Percentiles rank a stretch among this genome's conserved stretches.
Evolutionary conservation across 1,140 invertebrate genomes (phyloP).

Genomic region (Caenorhabditis tropicalis): DNA sequence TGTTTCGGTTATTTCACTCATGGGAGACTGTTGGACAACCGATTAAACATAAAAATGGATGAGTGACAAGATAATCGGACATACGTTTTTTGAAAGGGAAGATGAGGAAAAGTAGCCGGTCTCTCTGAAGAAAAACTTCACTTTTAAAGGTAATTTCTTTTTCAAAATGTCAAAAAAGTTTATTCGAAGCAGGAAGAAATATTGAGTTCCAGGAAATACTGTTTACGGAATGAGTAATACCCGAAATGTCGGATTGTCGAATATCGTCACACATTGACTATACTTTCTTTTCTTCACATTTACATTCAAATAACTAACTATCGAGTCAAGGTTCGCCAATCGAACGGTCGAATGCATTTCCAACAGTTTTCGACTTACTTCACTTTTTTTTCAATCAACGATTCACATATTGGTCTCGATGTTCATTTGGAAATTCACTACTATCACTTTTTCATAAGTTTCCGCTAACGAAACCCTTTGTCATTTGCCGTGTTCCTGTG

Average conservation of each 20-base stretch:
- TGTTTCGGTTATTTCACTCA: background rate
- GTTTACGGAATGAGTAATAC: too few relatives aligned
- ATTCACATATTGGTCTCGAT: background rate
- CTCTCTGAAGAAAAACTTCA: background rate
- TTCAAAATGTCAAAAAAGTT: too few relatives aligned
- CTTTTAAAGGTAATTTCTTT: background rate
- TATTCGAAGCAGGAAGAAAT: too few relatives aligned
- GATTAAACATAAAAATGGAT: background rate
- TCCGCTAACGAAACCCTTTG: conserved; percentile 1
- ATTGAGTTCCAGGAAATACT: too few relatives aligned
- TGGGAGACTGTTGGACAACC: background rate
- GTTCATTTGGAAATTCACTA: background rate
- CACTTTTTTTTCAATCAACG: background rate
- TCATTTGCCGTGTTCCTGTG: background rate
- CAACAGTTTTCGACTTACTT: background rate
- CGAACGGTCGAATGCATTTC: too few relatives aligned
- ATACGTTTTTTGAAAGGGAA: background rate
- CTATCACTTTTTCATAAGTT: background rate
- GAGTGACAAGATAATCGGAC: conserved; percentile 43
- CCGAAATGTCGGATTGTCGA: too few relatives aligned
- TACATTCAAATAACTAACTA: too few relatives aligned
- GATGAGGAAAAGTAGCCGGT: background rate
- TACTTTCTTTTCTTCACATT: too few relatives aligned
- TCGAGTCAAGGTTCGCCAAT: too few relatives aligned
- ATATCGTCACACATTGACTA: too few relatives aligned